Conservation (phyloP, 2,797 vertebrate genomes). For the Mormyrops attenuatus region DNA sequence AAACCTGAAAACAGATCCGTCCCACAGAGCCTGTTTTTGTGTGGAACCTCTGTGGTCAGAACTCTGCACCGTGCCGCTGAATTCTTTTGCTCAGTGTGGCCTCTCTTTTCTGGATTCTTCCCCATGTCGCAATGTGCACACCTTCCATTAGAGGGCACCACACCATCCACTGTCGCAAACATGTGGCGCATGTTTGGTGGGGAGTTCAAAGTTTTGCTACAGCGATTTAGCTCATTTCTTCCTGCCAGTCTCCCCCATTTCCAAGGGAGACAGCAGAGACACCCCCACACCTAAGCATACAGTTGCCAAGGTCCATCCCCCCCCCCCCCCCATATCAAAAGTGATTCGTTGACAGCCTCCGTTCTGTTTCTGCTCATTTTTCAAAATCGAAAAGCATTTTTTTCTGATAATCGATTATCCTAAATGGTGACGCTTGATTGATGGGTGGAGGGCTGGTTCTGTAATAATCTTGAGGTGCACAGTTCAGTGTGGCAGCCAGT, state of each 20-base stretch:
- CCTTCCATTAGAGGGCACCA: background rate
- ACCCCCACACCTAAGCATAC: background rate
- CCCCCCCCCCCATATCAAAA: background rate
- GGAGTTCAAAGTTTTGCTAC: background rate
- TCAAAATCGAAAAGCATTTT: background rate
- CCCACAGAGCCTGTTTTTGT: background rate
- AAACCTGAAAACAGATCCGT: background rate
- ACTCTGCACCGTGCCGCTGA: background rate
- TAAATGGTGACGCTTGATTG: background rate
- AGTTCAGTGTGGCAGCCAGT: background rate
- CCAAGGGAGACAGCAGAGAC: background rate
- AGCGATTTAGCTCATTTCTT: background rate
- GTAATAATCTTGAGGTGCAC: background rate
- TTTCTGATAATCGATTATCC: background rate
- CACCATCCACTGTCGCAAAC: background rate
- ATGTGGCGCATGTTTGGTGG: background rate
- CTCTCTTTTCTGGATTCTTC: background rate
- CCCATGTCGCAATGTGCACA: background rate
- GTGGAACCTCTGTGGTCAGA: background rate
- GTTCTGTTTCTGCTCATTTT: slow-evolving; percentile 5
- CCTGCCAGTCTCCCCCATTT: background rate
- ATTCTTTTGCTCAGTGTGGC: background rate
- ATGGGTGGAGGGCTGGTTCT: background rate
- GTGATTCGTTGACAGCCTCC: background rate
- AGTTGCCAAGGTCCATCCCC: background rate